Conservation (phyloP, 1,140 invertebrate species). For the Drosophila rufa region DNA sequence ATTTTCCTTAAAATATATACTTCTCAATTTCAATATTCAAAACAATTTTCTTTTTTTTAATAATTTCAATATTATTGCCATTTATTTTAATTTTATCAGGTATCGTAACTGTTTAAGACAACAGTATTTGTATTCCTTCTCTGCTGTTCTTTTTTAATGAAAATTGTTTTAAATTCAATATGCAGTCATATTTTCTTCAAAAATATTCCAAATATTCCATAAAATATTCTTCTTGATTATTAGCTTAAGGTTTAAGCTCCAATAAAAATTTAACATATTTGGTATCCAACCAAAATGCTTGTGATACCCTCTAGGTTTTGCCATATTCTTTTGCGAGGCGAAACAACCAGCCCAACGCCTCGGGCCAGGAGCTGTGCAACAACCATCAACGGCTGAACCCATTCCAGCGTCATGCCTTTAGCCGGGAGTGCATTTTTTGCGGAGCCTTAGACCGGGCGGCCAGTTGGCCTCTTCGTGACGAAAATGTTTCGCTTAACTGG, state of each 20-base stretch:
- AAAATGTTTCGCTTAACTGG: slow-evolving; percentile 82
- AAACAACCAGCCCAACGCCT: slow-evolving; percentile 15
- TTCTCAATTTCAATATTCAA: no score
- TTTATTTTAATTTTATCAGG: not conserved
- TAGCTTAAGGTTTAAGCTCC: no score
- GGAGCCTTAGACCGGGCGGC: slow-evolving; percentile 45
- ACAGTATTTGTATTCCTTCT: not conserved
- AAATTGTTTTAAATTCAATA: not conserved
- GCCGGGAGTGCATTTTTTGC: slow-evolving; percentile 49
- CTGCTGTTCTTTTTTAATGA: not conserved
- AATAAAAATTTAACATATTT: no score
- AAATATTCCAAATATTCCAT: not conserved
- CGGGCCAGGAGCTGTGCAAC: slow-evolving; percentile 19
- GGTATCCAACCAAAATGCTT: not conserved
- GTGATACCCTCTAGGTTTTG: not conserved
- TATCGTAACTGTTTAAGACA: not conserved
- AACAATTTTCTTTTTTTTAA: no score
- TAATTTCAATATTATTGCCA: not conserved
- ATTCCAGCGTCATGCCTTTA: not conserved
- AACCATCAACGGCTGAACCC: slow-evolving; percentile 3
- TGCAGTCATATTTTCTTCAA: not conserved
- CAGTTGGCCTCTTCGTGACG: slow-evolving; percentile 73
- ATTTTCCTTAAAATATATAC: not conserved
- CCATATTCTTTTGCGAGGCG: slow-evolving; percentile 16
- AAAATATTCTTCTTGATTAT: not conserved